These are phyloP conservation scores for Tangachromis dhanisi DNA, from an alignment of 2,113 vertebrate genomes.

Conservation along the genomic window DNA sequence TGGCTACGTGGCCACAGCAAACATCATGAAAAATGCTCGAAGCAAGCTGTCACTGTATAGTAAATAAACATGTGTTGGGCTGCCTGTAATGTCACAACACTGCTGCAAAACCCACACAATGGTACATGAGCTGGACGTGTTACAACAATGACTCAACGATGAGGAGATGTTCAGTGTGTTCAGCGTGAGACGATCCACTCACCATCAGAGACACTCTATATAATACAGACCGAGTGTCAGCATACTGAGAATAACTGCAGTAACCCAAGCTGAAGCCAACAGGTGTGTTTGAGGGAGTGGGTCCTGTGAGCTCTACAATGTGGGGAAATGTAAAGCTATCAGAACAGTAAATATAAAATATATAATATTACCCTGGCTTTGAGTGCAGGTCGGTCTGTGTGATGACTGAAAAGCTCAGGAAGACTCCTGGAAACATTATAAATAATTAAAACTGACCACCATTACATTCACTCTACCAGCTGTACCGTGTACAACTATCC, in stretches of 20 bases:
- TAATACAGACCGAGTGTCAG: background rate
- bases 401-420: background rate
- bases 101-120: background rate
- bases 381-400: background rate
- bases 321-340: background rate
- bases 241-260: constrained; percentile 10
- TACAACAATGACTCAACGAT: background rate
- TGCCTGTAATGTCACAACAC: background rate
- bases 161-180: background rate
- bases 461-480: background rate
- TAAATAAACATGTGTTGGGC: background rate
- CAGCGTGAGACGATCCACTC: background rate
- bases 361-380: background rate
- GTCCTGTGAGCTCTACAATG: background rate
- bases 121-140: background rate
- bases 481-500: background rate
- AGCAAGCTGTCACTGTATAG: background rate
- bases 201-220: background rate
- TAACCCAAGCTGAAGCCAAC: constrained; percentile 2
- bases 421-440: constrained; percentile 2
- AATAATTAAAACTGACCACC: constrained; percentile 25
- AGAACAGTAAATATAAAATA: background rate
- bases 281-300: background rate
- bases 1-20: background rate
- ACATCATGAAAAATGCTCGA: background rate